A percentile compares a stretch with the other conserved stretches of the same genome.
Conservation (phyloP, 2,888 invertebrate genomes). For the Camptogramma bilineatum region DNA sequence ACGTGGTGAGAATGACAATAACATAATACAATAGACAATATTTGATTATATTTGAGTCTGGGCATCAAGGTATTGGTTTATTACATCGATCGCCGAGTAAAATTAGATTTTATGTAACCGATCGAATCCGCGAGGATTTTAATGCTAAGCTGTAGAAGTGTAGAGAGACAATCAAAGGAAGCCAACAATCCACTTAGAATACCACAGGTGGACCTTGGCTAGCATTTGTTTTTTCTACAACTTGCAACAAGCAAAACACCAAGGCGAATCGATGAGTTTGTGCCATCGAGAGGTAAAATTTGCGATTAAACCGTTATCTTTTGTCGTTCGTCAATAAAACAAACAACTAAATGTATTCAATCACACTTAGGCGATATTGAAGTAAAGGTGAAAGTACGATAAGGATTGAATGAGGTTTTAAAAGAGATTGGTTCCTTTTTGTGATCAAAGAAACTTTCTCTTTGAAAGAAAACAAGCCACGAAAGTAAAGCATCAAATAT, state of each 20-base stretch:
- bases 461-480: constrained; percentile 40
- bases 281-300: constrained; percentile 12
- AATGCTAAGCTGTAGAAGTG: constrained; percentile 12
- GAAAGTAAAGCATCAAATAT: constrained; percentile 35
- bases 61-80: constrained; percentile 43
- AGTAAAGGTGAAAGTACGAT: constrained; percentile 56
- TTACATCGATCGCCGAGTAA: constrained; percentile 34
- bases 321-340: constrained; percentile 25
- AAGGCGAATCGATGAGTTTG: constrained; percentile 19
- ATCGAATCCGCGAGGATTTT: constrained; percentile 38
- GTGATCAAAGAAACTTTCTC: constrained; percentile 48
- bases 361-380: constrained; percentile 41
- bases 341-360: constrained; percentile 29
- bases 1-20: constrained; percentile 58
- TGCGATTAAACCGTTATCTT: constrained; percentile 13
- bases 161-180: constrained; percentile 33
- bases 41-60: constrained; percentile 45
- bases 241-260: constrained; percentile 19
- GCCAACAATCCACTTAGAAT: constrained; percentile 43
- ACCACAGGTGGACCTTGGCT: constrained; percentile 55
- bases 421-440: constrained; percentile 41
- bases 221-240: constrained; percentile 20
- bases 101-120: constrained; percentile 42
- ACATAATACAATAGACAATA: constrained; percentile 58
- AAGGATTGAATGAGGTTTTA: constrained; percentile 44